Evolutionary conservation across 2,797 vertebrate genomes (phyloP).

Genomic region (Myoxocephalus aenaeus): DNA sequence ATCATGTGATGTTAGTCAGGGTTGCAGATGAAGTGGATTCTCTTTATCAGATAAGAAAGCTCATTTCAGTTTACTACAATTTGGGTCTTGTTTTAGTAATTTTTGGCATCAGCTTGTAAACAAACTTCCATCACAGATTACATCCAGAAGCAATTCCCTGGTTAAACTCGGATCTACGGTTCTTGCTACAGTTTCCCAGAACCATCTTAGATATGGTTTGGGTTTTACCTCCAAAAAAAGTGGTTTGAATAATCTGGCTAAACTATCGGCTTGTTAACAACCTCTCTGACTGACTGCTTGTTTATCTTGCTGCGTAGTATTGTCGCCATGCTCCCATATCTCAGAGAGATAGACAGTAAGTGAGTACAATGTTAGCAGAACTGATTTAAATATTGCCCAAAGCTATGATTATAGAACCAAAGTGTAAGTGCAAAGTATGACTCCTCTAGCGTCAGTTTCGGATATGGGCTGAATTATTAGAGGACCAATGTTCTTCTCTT

Average conservation of each 20-base stretch:
- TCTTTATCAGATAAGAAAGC: not conserved
- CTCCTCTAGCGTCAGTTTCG: no score
- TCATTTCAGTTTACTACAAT: not conserved
- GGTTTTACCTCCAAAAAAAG: not conserved
- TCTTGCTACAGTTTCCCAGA: no score
- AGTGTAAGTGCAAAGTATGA: no score
- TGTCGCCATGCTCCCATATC: not conserved
- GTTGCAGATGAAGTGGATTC: not conserved
- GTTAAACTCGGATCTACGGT: no score
- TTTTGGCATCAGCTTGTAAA: not conserved
- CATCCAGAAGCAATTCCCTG: not conserved
- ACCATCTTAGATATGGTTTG: not conserved
- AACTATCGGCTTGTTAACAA: not conserved
- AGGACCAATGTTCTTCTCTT: no score
- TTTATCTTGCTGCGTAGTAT: not conserved
- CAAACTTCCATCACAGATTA: not conserved
- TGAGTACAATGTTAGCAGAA: not conserved
- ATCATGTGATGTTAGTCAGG: not conserved
- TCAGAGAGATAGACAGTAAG: no score
- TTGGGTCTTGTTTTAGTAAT: not conserved
- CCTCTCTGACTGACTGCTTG: not conserved
- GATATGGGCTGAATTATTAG: no score
- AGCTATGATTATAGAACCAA: not conserved
- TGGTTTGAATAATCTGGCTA: not conserved
- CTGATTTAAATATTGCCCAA: not conserved